These are phyloP conservation scores for Lomographa bimaculata DNA, from an alignment of 2,888 invertebrate genomes.

Conservation along the genomic window DNA sequence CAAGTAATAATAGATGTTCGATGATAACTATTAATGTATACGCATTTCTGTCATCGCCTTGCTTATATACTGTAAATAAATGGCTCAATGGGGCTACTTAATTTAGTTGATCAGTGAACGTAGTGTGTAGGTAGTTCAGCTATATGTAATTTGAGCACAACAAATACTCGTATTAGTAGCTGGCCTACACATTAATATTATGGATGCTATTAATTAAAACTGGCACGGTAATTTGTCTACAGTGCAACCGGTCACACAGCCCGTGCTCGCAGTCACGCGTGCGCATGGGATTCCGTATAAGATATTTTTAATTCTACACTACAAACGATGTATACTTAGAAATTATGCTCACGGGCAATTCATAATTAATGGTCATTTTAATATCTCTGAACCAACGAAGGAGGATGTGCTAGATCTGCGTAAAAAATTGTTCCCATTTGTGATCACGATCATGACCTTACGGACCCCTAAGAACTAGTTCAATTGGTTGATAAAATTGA, in stretches of 20 bases:
- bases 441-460: conserved; percentile 27
- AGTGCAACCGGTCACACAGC: conserved; percentile 25
- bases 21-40: no score
- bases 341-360: not conserved
- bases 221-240: conserved; percentile 35
- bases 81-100: conserved; percentile 1
- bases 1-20: no score
- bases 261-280: conserved; percentile 30
- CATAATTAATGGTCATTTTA: conserved; percentile 5
- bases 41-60: conserved; percentile 4
- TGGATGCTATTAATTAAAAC: conserved; percentile 34
- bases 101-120: conserved; percentile 1
- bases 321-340: conserved; percentile 1
- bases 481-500: conserved; percentile 45
- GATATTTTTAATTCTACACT: conserved; percentile 4
- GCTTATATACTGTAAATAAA: conserved; percentile 6
- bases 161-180: conserved; percentile 11
- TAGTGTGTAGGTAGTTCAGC: no score
- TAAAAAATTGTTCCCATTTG: conserved; percentile 22
- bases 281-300: conserved; percentile 21
- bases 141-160: conserved; percentile 10
- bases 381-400: conserved; percentile 8
- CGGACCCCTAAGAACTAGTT: conserved; percentile 25
- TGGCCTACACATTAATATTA: conserved; percentile 25
- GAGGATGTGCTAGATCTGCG: conserved; percentile 9